Evolutionary conservation across 2,113 vertebrate genomes (phyloP).

Genomic region (Porphyrio hochstetteri): DNA sequence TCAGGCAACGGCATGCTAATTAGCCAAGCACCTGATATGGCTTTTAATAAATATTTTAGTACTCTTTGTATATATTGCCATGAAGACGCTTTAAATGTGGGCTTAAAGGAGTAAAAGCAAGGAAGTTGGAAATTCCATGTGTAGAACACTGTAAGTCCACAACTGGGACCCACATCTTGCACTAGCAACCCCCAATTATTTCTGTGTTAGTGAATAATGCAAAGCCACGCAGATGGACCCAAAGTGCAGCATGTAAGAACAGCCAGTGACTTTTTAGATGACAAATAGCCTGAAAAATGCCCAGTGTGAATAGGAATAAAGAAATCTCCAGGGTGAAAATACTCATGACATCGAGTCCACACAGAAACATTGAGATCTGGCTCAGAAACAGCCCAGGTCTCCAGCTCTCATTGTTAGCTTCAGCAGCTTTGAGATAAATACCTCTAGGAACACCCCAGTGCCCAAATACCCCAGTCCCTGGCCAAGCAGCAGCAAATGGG

Average conservation of each 20-base stretch:
- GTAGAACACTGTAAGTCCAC: not conserved
- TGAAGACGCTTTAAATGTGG: not conserved
- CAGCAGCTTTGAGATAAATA: not conserved
- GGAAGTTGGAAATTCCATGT: not conserved
- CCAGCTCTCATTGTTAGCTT: not conserved
- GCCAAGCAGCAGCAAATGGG: not conserved
- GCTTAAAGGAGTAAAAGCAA: not conserved
- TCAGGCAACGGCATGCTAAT: not conserved
- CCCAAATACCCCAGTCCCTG: not conserved
- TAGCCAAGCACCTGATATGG: not conserved
- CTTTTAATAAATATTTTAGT: not conserved
- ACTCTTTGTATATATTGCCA: not conserved
- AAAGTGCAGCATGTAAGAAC: rapidly evolving
- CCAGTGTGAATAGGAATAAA: not conserved
- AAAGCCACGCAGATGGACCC: not conserved
- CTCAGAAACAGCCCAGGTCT: not conserved
- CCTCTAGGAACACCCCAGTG: not conserved
- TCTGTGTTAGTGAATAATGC: not conserved
- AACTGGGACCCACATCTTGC: not conserved
- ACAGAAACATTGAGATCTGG: not conserved
- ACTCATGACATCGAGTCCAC: not conserved
- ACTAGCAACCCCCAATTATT: not conserved
- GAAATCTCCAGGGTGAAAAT: not conserved
- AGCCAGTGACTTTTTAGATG: not conserved
- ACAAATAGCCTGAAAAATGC: not conserved